Evolutionary conservation across 2,797 vertebrate genomes (phyloP).

Genomic region (Enteromius anoplus): DNA sequence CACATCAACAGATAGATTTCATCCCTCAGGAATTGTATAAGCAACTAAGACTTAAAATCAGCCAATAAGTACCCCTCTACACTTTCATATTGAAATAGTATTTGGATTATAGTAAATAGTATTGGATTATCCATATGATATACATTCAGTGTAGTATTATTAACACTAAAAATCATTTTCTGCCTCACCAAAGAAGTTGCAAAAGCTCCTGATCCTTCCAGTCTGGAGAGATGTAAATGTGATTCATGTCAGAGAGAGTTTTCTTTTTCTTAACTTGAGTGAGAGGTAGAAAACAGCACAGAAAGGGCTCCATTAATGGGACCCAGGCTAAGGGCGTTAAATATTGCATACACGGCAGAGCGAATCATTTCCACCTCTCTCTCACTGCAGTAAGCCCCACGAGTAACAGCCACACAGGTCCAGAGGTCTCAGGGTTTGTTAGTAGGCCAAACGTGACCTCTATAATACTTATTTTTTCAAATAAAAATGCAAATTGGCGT

Average conservation of each 20-base stretch:
- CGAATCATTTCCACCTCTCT: slow-evolving; percentile 60
- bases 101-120: neutral
- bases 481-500: too few species aligned
- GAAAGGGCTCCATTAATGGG: slow-evolving; percentile 58
- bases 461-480: neutral
- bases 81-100: neutral
- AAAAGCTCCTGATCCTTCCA: slow-evolving; percentile 31
- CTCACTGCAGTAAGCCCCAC: neutral
- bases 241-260: slow-evolving; percentile 50
- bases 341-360: slow-evolving; percentile 62
- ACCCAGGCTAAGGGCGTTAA: slow-evolving; percentile 56
- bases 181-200: slow-evolving; percentile 25
- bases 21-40: neutral
- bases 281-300: slow-evolving; percentile 45
- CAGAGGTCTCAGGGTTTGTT: slow-evolving; percentile 11
- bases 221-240: slow-evolving; percentile 49
- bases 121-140: neutral
- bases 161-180: slow-evolving; percentile 27
- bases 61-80: neutral
- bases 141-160: neutral
- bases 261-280: slow-evolving; percentile 50
- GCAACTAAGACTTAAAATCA: neutral
- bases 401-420: slow-evolving; percentile 33
- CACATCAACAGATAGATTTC: neutral
- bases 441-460: slow-evolving; percentile 23